These are phyloP conservation scores for Euphonia xanthogaster DNA, from an alignment of 2,797 vertebrate genomes.

Conservation along the genomic window DNA sequence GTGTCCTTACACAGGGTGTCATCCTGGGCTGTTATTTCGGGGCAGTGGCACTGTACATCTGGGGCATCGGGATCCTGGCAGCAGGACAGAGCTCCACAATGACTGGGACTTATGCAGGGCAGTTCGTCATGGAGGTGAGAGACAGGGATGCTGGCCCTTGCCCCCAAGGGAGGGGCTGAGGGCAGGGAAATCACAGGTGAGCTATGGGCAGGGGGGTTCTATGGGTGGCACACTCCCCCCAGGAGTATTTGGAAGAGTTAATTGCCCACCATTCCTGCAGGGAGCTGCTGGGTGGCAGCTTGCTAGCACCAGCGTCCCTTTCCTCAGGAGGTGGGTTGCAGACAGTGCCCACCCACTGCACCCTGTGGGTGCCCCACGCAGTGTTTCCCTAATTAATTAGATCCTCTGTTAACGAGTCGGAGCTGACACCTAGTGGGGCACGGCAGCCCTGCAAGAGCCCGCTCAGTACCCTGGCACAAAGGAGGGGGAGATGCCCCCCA, in stretches of 20 bases:
- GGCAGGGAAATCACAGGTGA: background rate
- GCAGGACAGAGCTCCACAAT: slow-evolving; percentile 84
- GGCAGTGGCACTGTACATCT: slow-evolving; percentile 76
- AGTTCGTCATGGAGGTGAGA: slow-evolving; percentile 84
- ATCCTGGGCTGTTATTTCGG: slow-evolving; percentile 81
- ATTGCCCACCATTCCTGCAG: background rate
- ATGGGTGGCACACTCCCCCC: accelerated
- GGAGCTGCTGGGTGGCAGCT: background rate
- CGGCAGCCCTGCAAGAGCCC: background rate
- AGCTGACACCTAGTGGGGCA: slow-evolving; percentile 25
- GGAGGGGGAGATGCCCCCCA: accelerated
- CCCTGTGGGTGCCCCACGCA: background rate
- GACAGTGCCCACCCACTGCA: background rate
- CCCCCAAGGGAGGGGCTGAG: background rate
- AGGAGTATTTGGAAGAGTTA: background rate
- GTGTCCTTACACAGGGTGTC: slow-evolving; percentile 67
- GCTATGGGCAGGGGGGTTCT: background rate
- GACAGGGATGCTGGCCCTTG: background rate
- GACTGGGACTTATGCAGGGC: slow-evolving; percentile 81
- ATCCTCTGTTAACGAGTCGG: background rate
- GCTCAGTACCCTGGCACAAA: background rate
- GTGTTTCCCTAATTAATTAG: background rate
- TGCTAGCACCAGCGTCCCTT: background rate
- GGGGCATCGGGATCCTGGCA: slow-evolving; percentile 79
- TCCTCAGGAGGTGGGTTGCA: background rate